These are phyloP conservation scores for Hippolais icterina DNA, from an alignment of 2,113 vertebrate species.

Conservation along the genomic window DNA sequence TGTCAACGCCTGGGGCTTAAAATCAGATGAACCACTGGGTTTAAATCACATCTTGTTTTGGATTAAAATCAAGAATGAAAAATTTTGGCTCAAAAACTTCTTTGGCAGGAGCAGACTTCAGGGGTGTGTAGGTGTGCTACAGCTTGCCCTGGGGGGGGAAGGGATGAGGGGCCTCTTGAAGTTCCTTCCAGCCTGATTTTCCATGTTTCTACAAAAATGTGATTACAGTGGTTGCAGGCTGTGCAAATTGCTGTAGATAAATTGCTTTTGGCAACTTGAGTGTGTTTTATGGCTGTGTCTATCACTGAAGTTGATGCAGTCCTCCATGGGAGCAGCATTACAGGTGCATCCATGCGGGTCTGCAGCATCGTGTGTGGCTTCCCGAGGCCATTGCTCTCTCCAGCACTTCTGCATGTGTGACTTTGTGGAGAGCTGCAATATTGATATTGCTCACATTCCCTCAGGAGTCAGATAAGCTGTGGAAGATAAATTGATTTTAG, in stretches of 20 bases:
- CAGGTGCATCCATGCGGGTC: rapidly evolving
- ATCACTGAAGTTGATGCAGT: neutral
- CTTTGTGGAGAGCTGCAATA: neutral
- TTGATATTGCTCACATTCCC: neutral
- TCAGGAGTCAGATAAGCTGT: neutral
- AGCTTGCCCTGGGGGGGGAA: neutral
- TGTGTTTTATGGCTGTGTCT: neutral
- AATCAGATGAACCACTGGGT: neutral
- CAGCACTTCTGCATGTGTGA: neutral
- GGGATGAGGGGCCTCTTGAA: neutral
- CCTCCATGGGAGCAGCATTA: neutral
- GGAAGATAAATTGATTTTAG: neutral
- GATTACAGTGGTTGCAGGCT: neutral
- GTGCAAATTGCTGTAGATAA: neutral
- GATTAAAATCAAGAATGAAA: neutral
- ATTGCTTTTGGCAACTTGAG: neutral
- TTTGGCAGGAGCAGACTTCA: neutral
- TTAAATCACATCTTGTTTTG: neutral
- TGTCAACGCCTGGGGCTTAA: neutral
- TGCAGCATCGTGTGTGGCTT: neutral
- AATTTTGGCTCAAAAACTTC: neutral
- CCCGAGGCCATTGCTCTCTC: rapidly evolving
- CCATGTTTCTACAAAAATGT: neutral
- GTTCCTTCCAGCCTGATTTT: neutral
- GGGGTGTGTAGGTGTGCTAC: neutral